Evolutionary conservation across 1,140 invertebrate genomes (phyloP).

Genomic region (Drosophila parvula): DNA sequence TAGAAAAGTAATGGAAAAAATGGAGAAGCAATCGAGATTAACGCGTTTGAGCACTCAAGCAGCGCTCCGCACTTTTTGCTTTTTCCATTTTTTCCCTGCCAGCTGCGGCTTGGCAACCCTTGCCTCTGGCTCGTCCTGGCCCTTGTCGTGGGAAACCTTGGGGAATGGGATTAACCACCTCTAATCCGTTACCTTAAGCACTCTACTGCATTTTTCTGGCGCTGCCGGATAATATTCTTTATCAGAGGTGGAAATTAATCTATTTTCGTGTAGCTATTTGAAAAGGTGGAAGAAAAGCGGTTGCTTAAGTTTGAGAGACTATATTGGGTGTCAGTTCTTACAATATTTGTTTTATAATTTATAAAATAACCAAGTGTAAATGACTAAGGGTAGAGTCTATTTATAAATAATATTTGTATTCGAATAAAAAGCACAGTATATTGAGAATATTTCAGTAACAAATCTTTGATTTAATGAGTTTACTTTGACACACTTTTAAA

Average conservation of each 20-base stretch:
- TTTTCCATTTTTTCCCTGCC: conserved; percentile 27
- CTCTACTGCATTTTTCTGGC: conserved; percentile 37
- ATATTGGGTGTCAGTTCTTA: too few relatives aligned
- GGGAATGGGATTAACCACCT: conserved; percentile 53
- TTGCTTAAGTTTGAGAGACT: too few relatives aligned
- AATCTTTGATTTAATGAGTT: too few relatives aligned
- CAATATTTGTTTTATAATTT: too few relatives aligned
- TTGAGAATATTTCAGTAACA: too few relatives aligned
- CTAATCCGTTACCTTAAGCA: conserved; percentile 71
- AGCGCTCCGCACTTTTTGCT: conserved; percentile 48
- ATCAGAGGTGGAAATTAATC: conserved; percentile 2
- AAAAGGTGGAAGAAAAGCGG: too few relatives aligned
- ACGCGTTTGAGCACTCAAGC: conserved; percentile 59
- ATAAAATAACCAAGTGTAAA: too few relatives aligned
- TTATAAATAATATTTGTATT: too few relatives aligned
- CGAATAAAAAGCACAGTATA: too few relatives aligned
- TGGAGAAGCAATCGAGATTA: conserved; percentile 64
- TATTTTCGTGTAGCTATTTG: not conserved
- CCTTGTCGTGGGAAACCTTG: conserved; percentile 67
- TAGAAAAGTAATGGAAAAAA: conserved; percentile 70
- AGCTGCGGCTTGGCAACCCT: conserved; percentile 34
- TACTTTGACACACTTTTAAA: too few relatives aligned
- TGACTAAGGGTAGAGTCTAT: too few relatives aligned
- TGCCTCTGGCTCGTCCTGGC: not conserved
- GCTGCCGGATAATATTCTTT: conserved; percentile 9